Evolutionary conservation across 2,888 invertebrate genomes (phyloP), one percentile per base, ranked within the genome.

Genomic region (Drosophila testacea): DNA sequence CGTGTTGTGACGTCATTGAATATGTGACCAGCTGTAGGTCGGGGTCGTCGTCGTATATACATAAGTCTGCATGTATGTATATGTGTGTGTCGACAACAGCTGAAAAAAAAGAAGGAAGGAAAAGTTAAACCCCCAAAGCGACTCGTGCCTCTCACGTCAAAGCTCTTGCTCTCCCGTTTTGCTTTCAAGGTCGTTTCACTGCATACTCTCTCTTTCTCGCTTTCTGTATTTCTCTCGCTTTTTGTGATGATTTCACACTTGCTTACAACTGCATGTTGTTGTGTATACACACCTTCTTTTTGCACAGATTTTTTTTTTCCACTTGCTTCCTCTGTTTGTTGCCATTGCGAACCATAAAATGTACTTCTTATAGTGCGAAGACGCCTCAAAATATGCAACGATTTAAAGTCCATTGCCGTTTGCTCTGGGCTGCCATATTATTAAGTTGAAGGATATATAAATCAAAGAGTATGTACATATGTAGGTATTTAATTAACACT

Each of bases 1-100:
- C 80, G 74, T 75, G 84, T 76, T 84, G 85, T 89, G 85, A 89
- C 85, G 85, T 86, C 89, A 86, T 80, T 87, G 70, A 75, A 47
- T 77, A 67, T 77, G 66, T 55, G 67, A 65, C 71, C 69, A 80
- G 72, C 77, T 84, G 84, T 77, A 83, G 79, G 83, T 79, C 77
- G 79, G 81, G 86, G 74, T 86, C 83, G 86, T 59, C 66, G 55
- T 62, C 13, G 74, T 30, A 32, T 9, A 32, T 32, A 7, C 7
- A 5, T 7, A 32, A 7, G 32, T 51, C 30, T 59, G 59, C 48
- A 47, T 38, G 28, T 36, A 16, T 54, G 30, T 27, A 30, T 55
- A 13, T 60, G 38, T 61, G 7, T 54, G 44, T 61, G 59, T 47
- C 36, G 41, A 41, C 51, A 67, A 63, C 67, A 73, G 72, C 73